Evolutionary conservation across 2,113 vertebrate species (phyloP), one percentile per base, ranked within the genome.

Genomic region (Festucalex cinctus): DNA sequence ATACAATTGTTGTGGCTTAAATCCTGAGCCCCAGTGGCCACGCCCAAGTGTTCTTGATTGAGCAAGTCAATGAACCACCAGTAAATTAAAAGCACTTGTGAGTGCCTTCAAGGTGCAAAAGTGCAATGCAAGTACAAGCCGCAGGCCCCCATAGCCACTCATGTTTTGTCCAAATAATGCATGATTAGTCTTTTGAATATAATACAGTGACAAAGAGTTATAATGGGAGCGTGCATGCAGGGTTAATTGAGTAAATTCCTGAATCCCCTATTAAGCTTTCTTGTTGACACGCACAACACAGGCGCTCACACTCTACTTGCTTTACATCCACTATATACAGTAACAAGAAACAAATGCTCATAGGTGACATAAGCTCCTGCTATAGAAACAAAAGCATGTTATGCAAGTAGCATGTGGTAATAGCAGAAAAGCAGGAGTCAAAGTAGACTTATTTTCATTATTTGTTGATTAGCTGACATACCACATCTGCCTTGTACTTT

Each of bases 181-280:
- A 44, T 44, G 43, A 44, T 16, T 44, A 17, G 16, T 44, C 5
- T 16, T 44, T 44, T 17, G 14, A 5, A 17, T 17, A 44, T 9
- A 10, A 41, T 41, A 44, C 43, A 44, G 22, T n/a, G 5, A 19
- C 14, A 56, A 26, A 14, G 1, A 6, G 16, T 26, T 1, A n/a
- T 28, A 9, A 20, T 69, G 57, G 16, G 54, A 51, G 78, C 19
- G 26, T 19, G 43, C 43, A 44, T 44, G 17, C 43, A 44, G 14
- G 6, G 43, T 16, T 17, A 16, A 3, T 44, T 44, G 56, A 43
- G 7, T 17, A 1, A 43, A 17, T 36, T 46, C 8, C 65, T 57
- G 28, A 32, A 32, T 28, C 68, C 63, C 43, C 65, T 56, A 17
- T 32, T 67, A 22, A 73, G 61, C 58, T 32, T 74, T n/a, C 1